Conservation (phyloP, 2,797 vertebrate species). For the Cephalopachus bancanus region DNA sequence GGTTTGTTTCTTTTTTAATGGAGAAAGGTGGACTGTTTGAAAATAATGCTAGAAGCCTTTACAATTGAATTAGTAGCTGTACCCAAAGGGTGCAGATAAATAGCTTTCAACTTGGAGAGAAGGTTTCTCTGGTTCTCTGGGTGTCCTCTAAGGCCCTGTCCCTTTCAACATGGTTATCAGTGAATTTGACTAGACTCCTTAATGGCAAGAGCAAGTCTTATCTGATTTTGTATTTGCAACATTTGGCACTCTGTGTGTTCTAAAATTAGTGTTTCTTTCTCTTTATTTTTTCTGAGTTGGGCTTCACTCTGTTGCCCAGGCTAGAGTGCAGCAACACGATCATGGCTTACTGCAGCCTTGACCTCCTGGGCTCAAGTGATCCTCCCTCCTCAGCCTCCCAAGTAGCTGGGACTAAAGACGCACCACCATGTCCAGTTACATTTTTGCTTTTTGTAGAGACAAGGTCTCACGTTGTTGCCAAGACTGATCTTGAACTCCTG, state of each 20-base stretch:
- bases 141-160: not conserved
- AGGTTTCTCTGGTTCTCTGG: not conserved
- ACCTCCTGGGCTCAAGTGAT: too few relatives aligned
- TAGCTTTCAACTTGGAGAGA: not conserved
- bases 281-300: too few relatives aligned
- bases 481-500: too few relatives aligned
- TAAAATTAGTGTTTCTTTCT: not conserved
- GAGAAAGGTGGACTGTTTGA: not conserved
- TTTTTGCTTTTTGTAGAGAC: too few relatives aligned
- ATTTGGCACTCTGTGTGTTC: not conserved
- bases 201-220: not conserved
- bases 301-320: too few relatives aligned
- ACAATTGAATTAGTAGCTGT: not conserved
- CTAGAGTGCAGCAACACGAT: too few relatives aligned
- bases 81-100: not conserved
- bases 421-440: too few relatives aligned
- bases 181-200: not conserved
- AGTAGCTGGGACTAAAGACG: too few relatives aligned
- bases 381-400: too few relatives aligned
- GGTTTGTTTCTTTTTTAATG: not conserved
- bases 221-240: conserved; percentile 30
- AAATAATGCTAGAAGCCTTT: conserved; percentile 11
- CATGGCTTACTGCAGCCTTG: too few relatives aligned
- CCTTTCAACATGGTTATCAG: not conserved
- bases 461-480: too few relatives aligned